Evolutionary conservation across 1,140 invertebrate genomes (phyloP), one percentile per base, ranked within the genome.

Genomic region (Pseudomyrmex dendroicus): DNA sequence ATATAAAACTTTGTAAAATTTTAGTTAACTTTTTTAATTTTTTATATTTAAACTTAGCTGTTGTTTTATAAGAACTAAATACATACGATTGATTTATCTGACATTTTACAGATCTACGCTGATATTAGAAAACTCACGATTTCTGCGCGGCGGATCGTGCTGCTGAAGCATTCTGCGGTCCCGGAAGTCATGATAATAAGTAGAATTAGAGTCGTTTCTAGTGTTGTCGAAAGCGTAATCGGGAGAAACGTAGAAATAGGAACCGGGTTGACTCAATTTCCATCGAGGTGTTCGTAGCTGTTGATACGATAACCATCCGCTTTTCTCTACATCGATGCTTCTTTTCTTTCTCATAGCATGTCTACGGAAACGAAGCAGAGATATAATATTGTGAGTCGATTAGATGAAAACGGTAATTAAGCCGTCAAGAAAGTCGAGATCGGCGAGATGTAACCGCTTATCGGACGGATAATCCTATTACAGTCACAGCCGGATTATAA

Each of bases 261-360:
- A 25, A 48, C 54, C 73, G 2, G 72, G 2, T 13, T 9, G 54
- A 20, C 57, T 64, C 3, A 35, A 13, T 3, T 13, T 10, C 2
- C n/a, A 63, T 10, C 20, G n/a, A 0, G 25, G 57, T 13, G 48
- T 17, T 74, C 73, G 84, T n/a, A 50, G 20, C 12, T 9, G 76
- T 59, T 15, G n/a, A 20, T 56, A 50, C 8, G 22, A 44, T 56
- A 70, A n/a, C 59, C 56, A 12, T 46, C 35, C 63, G 46, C 9
- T 15, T 64, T 61, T 61, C 44, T 86, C 13, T 20, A 25, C 25
- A 12, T 52, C 22, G 50, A 64, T 59, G 48, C 68, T 73, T 61
- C 61, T 82, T 56, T 78, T 86, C 64, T 78, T 86, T 10, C 70
- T 88, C 89, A 83, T 90, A 25, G 63, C 66, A 86, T 83, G 44